phyloP scores from a whole-genome alignment of 1,140 invertebrate genomes.

The Lordiphosa mommai region DNA sequence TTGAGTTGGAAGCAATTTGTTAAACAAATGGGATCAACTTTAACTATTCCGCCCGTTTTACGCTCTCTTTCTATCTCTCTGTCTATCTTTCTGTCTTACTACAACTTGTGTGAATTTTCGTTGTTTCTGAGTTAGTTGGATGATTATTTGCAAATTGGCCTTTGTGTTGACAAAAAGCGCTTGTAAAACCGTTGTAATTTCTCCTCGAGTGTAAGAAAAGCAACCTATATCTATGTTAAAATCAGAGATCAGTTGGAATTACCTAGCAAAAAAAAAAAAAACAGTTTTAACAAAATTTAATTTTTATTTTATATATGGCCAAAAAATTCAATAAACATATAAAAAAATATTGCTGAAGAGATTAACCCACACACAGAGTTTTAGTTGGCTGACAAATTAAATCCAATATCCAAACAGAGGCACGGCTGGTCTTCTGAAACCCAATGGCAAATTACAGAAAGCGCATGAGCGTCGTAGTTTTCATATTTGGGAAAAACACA shows the following conservation, averaged over 20 bases:
- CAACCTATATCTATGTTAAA: conserved; percentile 27
- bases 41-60: not conserved
- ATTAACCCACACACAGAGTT: conserved; percentile 71
- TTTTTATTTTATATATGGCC: conserved; percentile 35
- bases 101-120: conserved; percentile 61
- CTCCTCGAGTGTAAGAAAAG: conserved; percentile 39
- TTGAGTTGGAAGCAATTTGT: too few species aligned
- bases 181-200: conserved; percentile 48
- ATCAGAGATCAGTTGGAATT: conserved; percentile 73
- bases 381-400: conserved; percentile 63
- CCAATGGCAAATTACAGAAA: conserved; percentile 49
- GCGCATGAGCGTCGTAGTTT: conserved; percentile 40
- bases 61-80: not conserved
- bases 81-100: conserved; percentile 12
- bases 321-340: conserved; percentile 21
- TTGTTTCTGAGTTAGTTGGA: conserved; percentile 79
- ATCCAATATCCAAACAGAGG: conserved; percentile 30
- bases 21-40: not conserved
- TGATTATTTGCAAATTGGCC: conserved; percentile 80
- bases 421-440: conserved; percentile 27
- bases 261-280: conserved; percentile 25
- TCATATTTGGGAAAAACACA: conserved; percentile 66
- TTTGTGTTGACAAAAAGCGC: conserved; percentile 80
- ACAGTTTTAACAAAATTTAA: conserved; percentile 13
- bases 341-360: conserved; percentile 50